These are phyloP conservation scores for Dasyprocta punctata DNA, from an alignment of 2,113 vertebrate species.

Conservation along the genomic window DNA sequence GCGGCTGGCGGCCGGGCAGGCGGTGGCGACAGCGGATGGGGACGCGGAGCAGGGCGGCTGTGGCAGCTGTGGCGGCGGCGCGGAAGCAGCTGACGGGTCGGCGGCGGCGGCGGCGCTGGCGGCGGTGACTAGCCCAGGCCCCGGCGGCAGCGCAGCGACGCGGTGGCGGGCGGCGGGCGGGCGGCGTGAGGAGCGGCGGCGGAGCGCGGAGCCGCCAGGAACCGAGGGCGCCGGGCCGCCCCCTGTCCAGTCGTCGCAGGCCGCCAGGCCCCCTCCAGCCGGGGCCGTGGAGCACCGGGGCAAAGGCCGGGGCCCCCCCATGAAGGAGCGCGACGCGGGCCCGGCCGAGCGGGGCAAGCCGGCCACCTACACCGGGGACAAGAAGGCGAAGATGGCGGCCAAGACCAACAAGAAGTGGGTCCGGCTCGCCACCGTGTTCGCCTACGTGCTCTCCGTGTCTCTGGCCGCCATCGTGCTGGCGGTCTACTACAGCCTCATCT, in stretches of 20 bases:
- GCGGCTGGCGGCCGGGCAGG: conserved; percentile 61
- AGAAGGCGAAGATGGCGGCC: conserved; percentile 99
- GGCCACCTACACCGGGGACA: conserved; percentile 98
- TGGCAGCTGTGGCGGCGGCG: conserved; percentile 70
- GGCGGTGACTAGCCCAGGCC: conserved; percentile 74
- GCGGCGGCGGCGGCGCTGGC: conserved; percentile 76
- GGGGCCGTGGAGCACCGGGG: conserved; percentile 95
- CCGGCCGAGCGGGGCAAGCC: conserved; percentile 96
- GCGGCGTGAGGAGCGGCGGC: conserved; percentile 63
- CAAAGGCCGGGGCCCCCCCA: conserved; percentile 94
- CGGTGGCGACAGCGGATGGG: conserved; percentile 75
- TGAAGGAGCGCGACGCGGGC: conserved; percentile 94
- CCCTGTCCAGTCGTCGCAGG: conserved; percentile 64
- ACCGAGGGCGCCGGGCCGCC: conserved; percentile 69
- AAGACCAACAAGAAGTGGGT: conserved; percentile 99
- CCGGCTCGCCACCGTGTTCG: conserved; percentile 97
- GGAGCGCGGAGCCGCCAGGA: conserved; percentile 62
- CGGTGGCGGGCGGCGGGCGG: conserved; percentile 67
- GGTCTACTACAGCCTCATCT: conserved; percentile 98
- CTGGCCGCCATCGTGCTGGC: conserved; percentile 98
- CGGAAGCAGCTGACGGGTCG: conserved; percentile 74
- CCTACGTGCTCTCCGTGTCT: conserved; percentile 97
- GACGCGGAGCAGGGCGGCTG: conserved; percentile 72
- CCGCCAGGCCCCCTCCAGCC: conserved; percentile 81
- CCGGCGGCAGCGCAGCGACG: conserved; percentile 68